Conservation (phyloP, 2,797 vertebrate genomes). For the Dryobates pubescens region DNA sequence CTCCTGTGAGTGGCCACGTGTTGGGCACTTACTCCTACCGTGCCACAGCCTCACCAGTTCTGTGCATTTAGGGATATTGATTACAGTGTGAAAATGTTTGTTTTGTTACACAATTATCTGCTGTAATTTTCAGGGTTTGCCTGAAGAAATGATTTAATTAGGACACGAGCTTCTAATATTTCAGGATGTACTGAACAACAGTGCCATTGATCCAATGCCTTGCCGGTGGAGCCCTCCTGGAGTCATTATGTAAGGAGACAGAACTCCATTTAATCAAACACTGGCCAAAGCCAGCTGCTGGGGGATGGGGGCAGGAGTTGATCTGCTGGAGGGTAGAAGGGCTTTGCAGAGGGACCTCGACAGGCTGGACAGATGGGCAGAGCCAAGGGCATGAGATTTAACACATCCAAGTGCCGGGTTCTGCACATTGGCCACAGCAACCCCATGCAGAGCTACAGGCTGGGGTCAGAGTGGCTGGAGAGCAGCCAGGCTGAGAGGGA, state of each 20-base stretch:
- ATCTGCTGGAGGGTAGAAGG: too few species aligned
- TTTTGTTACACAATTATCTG: not conserved
- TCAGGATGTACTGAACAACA: not conserved
- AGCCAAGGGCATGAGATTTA: too few species aligned
- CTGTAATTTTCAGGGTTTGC: not conserved
- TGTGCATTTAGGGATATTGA: not conserved
- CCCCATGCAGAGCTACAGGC: too few species aligned
- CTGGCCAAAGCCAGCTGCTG: not conserved
- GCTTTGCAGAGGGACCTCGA: too few species aligned
- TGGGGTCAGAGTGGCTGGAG: too few species aligned
- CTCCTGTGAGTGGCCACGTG: not conserved
- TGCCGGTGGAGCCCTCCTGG: not conserved
- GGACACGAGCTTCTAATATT: not conserved
- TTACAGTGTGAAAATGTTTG: not conserved
- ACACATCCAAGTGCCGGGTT: too few species aligned
- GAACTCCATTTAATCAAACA: not conserved
- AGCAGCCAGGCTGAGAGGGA: too few species aligned
- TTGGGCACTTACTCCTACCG: not conserved
- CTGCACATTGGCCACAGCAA: too few species aligned
- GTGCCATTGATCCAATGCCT: not conserved
- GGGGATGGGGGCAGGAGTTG: not conserved
- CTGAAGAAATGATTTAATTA: constrained; percentile 23
- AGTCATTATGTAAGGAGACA: not conserved
- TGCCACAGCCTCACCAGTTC: not conserved
- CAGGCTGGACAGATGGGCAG: too few species aligned